Evolutionary conservation across 2,888 invertebrate genomes (phyloP), one percentile per base, ranked within the genome.

Genomic region (Macrosoma leucophasiata): DNA sequence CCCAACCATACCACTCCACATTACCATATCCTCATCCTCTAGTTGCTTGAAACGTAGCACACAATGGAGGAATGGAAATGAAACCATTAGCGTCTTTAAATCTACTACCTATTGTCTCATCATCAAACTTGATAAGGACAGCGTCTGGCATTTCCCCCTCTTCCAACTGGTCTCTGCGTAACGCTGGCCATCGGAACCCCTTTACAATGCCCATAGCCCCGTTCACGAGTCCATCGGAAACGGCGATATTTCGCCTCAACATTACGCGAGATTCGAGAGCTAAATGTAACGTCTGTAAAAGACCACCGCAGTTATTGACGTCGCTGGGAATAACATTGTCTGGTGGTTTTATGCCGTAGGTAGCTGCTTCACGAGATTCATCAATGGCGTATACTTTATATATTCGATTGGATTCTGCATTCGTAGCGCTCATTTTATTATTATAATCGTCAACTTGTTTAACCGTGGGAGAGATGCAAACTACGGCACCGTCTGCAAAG

Each of bases 1-100:
- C 53, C 48, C 51, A 55, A 17, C 50, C 50, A 51, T 11, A 56
- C 9, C 54, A 55, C 55, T 17, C 35, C 17, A 0, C 55, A 10
- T 19, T 59, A 0, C 55, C 39, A 36, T 55, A 45, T 4, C 53
- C 52, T 12, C 52, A 49, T 6, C 50, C 50, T 32, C 23, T 43
- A 4, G 1, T 2, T 17, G 44, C 50, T n/a, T 52, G 48, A 35
- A 50, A 52, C 11, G 35, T 45, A 8, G 27, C 13, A 23, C 3
- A 6, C 6, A 14, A 3, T 23, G 38, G 39, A 12, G 32, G 4
- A 41, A 3, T 37, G 41, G 3, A 45, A 7, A 12, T 39, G 41
- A 7, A 17, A 42, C 50, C 30, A 44, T 36, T 20, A 37, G 3
- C 6, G 29, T 36, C 31, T 33, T 41, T 35, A 14, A 36, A 3